Evolutionary conservation across 37 sponge, comb jelly and placozoan species (phyloP), one percentile per base, ranked within the genome.

Genomic region (Haliclona indistincta): DNA sequence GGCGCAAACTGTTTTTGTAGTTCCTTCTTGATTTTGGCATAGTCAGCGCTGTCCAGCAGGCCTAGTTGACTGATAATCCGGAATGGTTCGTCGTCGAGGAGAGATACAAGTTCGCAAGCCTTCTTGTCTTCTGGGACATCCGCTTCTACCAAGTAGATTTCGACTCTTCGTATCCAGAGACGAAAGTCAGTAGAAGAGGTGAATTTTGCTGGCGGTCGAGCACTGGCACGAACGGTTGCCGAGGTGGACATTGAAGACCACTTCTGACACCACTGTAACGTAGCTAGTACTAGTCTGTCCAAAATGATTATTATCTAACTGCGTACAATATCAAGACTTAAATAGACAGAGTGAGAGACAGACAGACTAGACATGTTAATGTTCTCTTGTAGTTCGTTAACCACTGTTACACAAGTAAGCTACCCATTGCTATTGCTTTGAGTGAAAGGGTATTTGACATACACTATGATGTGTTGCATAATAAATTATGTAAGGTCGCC

Each of bases 11-110:
- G 67, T 30, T 64, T 10, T 10, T 11, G 28, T 32, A 64, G 34
- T 20, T 10, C 20, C 65, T 4, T 32, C 65, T 64, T 64, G 36
- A 64, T 37, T 2, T 3, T 22, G 65, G 20, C 36, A 32, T 64
- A 4, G 29, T 32, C 30, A 4, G 20, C 30, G 28, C 56, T 64
- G 41, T 37, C 40, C 36, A 67, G 25, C 11, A 67, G n/a, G 11
- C 41, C 67, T 22, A 67, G 39, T 36, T 67, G 67, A 10, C 37
- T 67, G 15, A 67, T 23, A 38, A 67, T 67, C 20, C 67, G 36
- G 4, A 67, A 67, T 39, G 67, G 38, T 38, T 36, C 67, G 41
- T 67, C 67, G 22, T 67, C 67, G n/a, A 67, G 67, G 17, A 67
- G 22, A 0, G 41, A 67, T 42, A 67, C 40, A 19, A 67, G 4